These are phyloP conservation scores for Osmoderma eremita DNA, from an alignment of 2,888 invertebrate species.

Conservation along the genomic window DNA sequence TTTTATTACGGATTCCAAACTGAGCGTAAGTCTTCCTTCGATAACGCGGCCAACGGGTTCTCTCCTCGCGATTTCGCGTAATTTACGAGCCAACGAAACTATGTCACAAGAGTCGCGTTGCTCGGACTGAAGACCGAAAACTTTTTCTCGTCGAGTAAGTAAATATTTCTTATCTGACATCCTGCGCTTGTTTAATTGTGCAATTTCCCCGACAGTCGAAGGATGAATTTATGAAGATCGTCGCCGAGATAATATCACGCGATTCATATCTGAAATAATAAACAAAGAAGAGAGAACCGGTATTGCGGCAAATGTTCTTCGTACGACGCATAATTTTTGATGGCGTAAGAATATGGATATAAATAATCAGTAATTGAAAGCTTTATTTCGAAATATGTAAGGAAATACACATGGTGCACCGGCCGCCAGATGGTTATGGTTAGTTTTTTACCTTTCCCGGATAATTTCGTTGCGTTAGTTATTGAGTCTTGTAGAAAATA, in stretches of 20 bases:
- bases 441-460: no score
- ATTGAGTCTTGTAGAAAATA: no score
- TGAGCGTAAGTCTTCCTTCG: neutral
- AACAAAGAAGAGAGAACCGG: neutral
- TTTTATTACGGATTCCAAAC: neutral
- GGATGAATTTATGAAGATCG: slow-evolving; percentile 14
- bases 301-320: no score
- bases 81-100: slow-evolving; percentile 10
- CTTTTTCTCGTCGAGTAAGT: neutral
- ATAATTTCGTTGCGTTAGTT: no score
- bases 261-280: neutral
- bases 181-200: slow-evolving; percentile 11
- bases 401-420: no score
- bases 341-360: no score
- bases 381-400: no score
- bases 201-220: slow-evolving; percentile 12
- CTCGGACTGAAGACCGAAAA: neutral
- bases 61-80: neutral
- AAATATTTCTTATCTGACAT: slow-evolving; percentile 15
- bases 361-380: no score
- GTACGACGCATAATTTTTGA: no score
- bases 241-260: slow-evolving; percentile 7
- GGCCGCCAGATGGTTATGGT: no score
- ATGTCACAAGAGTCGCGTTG: slow-evolving; percentile 2
- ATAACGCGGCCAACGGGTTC: neutral